Evolutionary conservation across 1,140 invertebrate species (phyloP).

Genomic region (Drosophila serrata): DNA sequence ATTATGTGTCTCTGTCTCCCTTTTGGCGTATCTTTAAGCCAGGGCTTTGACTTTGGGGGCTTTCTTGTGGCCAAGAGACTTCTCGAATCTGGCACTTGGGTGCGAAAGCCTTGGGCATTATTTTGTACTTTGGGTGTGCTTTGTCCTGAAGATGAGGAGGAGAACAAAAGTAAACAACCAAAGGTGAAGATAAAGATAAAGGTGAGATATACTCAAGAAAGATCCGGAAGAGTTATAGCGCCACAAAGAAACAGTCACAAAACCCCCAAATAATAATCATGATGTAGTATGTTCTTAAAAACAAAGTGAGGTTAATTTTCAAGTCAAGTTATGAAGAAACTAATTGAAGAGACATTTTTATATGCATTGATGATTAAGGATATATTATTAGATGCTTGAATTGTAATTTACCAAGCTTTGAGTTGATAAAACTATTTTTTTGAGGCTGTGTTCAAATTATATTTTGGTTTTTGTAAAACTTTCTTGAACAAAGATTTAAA

Average conservation of each 20-base stretch:
- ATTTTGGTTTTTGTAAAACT: too few relatives aligned
- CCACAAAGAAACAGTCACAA: neutral
- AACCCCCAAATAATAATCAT: neutral
- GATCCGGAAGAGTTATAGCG: neutral
- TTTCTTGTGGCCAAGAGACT: constrained; percentile 19
- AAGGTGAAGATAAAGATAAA: constrained; percentile 2
- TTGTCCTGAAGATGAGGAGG: constrained; percentile 34
- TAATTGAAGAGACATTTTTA: neutral
- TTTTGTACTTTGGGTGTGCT: constrained; percentile 18
- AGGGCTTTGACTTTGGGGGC: constrained; percentile 63
- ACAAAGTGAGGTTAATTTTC: neutral
- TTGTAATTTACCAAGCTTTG: too few relatives aligned
- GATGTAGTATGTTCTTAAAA: neutral
- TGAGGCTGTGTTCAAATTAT: too few relatives aligned
- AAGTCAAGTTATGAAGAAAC: neutral
- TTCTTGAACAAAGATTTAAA: neutral
- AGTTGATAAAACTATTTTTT: neutral
- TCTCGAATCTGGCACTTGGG: constrained; percentile 62
- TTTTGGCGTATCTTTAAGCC: constrained; percentile 11
- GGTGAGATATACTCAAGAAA: neutral
- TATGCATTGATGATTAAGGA: neutral
- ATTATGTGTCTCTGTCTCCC: constrained; percentile 25
- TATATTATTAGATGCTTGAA: too few relatives aligned
- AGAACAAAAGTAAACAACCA: neutral
- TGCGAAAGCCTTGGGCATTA: constrained; percentile 70